phyloP scores from a whole-genome alignment of 23 tunicate species.

The Trididemnum miniatum region DNA sequence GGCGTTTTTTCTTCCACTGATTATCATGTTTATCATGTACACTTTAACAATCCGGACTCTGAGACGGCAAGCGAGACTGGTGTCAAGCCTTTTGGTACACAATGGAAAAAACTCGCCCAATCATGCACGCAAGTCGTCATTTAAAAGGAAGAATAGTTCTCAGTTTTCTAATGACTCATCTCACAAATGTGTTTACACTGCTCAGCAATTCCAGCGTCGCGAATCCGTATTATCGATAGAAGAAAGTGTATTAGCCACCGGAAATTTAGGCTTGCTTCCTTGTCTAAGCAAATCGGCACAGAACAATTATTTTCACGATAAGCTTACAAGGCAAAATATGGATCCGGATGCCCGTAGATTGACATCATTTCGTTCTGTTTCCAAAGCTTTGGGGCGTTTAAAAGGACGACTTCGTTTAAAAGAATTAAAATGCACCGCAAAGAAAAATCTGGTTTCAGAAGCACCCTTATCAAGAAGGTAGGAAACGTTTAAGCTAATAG shows the following conservation, averaged over 20 bases:
- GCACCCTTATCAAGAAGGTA: no score
- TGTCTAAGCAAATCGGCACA: background rate
- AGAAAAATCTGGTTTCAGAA: no score
- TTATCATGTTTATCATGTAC: constrained; percentile 77
- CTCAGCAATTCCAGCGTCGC: background rate
- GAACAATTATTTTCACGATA: background rate
- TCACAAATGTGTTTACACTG: background rate
- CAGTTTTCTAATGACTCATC: background rate
- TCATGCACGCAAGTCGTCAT: background rate
- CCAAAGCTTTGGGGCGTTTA: background rate
- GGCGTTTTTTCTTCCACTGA: constrained; percentile 81
- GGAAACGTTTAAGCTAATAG: no score
- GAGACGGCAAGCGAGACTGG: constrained; percentile 57
- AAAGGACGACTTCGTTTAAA: background rate
- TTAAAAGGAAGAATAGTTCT: background rate
- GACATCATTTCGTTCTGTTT: background rate
- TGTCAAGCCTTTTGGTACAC: constrained; percentile 52
- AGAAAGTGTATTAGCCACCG: background rate
- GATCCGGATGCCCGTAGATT: background rate
- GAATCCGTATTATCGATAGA: background rate
- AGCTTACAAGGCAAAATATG: background rate
- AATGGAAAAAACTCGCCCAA: constrained; percentile 9
- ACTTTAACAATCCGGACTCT: constrained; percentile 74
- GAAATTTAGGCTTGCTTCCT: background rate
- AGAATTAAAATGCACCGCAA: no score